Evolutionary conservation across 2,888 invertebrate genomes (phyloP).

Genomic region (Frankliniella fusca): DNA sequence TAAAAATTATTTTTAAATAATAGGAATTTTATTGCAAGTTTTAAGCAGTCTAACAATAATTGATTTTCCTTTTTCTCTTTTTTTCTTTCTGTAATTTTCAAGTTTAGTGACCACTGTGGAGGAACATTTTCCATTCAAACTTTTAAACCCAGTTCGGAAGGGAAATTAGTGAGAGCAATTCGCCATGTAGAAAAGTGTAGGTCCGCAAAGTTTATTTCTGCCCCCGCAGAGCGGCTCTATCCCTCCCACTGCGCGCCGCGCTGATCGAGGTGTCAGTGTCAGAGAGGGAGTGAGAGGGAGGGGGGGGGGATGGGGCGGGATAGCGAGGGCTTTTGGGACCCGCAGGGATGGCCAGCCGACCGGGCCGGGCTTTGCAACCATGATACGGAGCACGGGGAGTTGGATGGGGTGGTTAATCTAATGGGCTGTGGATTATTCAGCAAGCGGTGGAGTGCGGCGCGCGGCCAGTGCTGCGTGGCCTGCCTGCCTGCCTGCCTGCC

Average conservation of each 20-base stretch:
- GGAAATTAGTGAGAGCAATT: too few species aligned
- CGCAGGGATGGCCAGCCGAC: too few species aligned
- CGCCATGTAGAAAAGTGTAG: too few species aligned
- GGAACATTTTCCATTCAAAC: too few species aligned
- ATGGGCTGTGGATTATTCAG: constrained; percentile 22
- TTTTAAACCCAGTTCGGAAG: too few species aligned
- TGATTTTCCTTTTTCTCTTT: neutral
- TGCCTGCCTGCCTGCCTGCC: neutral
- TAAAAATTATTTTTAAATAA: too few species aligned
- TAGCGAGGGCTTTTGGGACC: neutral
- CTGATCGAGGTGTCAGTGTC: neutral
- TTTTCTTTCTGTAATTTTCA: neutral
- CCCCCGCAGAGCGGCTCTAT: too few species aligned
- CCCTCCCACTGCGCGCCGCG: too few species aligned
- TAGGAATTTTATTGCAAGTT: too few species aligned
- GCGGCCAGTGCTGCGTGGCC: neutral
- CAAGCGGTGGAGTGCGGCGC: constrained; percentile 3
- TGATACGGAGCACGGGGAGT: neutral
- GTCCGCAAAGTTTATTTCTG: too few species aligned
- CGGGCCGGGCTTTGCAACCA: neutral
- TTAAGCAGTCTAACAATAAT: too few species aligned
- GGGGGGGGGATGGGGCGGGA: too few species aligned
- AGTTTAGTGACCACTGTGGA: neutral
- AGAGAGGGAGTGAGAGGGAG: neutral
- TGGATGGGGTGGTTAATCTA: constrained; percentile 16